These are phyloP conservation scores for Scaptomyza pallida DNA, from an alignment of 1,140 invertebrate genomes.

Conservation along the genomic window DNA sequence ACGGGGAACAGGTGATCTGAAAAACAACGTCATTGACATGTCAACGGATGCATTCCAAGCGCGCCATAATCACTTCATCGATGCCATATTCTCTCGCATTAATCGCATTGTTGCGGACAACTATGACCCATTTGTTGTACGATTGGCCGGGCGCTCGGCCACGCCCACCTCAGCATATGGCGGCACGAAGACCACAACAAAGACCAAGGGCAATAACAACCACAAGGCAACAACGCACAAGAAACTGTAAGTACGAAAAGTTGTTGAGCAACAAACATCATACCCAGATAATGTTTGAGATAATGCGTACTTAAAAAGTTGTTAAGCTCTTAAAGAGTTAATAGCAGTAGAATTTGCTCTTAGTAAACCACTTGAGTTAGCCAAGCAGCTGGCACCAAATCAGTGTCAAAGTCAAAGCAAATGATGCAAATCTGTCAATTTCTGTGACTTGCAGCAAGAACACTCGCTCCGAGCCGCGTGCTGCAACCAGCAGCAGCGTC, in stretches of 20 bases:
- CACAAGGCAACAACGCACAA: slow-evolving; percentile 59
- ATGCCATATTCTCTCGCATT: slow-evolving; percentile 91
- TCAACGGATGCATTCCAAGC: slow-evolving; percentile 80
- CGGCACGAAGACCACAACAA: slow-evolving; percentile 38
- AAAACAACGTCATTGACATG: slow-evolving; percentile 83
- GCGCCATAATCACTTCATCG: slow-evolving; percentile 90
- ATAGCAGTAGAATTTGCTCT: neutral
- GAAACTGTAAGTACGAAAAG: slow-evolving; percentile 71
- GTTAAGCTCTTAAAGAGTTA: too few species aligned
- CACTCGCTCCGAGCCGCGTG: slow-evolving; percentile 76
- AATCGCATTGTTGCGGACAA: slow-evolving; percentile 90
- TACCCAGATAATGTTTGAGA: too few species aligned
- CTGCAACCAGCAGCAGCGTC: slow-evolving; percentile 38
- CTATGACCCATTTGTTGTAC: slow-evolving; percentile 92
- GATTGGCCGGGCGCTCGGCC: slow-evolving; percentile 87
- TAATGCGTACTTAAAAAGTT: too few species aligned
- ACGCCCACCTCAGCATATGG: slow-evolving; percentile 12
- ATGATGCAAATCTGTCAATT: slow-evolving; percentile 56
- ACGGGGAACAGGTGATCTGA: slow-evolving; percentile 71
- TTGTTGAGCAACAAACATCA: too few species aligned
- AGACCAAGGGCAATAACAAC: slow-evolving; percentile 32
- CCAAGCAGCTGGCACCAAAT: slow-evolving; percentile 7
- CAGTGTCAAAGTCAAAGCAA: slow-evolving; percentile 45
- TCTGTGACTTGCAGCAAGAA: slow-evolving; percentile 72
- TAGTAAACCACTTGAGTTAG: neutral